Base-by-base conservation (phyloP, 2,888 invertebrate species). In the Mellilla xanthometata region DNA sequence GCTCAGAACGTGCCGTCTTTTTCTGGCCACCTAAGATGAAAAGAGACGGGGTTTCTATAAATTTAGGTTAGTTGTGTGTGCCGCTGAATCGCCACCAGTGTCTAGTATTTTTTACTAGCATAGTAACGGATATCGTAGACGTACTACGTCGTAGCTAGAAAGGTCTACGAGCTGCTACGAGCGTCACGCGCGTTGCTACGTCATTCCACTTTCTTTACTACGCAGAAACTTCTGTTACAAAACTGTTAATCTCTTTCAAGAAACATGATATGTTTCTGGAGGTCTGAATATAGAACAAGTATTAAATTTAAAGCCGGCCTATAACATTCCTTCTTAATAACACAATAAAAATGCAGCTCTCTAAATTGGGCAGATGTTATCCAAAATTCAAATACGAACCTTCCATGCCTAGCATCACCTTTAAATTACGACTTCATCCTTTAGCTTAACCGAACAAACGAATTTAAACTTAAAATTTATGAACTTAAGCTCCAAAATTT, bases 361-460 rank as follows among this genome's bases (percentile, higher is more conserved):
- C 54, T 57, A 68, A 58, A 55, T 62, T 62, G 48, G 57, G 60
- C 63, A 58, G 62, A 63, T 66, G 62, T 58, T 67, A 61, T 55
- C 57, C 56, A 53, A 60, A 68, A 64, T 65, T 68, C 58, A 61
- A 67, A 67, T 63, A 51, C 61, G 9, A 65, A 55, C 65, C 58
- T 56, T 54, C 50, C 48, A 47, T 53, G 60, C 62, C 68, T 69
- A 69, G 64, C 61, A 60, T 68, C 65, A 69, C 69, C 62, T 69
- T 69, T 58, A 63, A 57, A 51, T 49, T 54, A 54, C 52, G 51
- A 52, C 66, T 68, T 52, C 61, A 68, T 68, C 65, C 63, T 57
- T 65, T 51, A 56, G 58, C 54, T 44, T 32, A 41, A 33, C 51
- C 44, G 41, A 38, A 56, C 49, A 58, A 60, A 40, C 49, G 41